Percentiles rank a stretch among this genome's conserved stretches.
These are phyloP conservation scores for Matsumyia berberina DNA, from an alignment of 2,888 invertebrate species.

Conservation along the genomic window DNA sequence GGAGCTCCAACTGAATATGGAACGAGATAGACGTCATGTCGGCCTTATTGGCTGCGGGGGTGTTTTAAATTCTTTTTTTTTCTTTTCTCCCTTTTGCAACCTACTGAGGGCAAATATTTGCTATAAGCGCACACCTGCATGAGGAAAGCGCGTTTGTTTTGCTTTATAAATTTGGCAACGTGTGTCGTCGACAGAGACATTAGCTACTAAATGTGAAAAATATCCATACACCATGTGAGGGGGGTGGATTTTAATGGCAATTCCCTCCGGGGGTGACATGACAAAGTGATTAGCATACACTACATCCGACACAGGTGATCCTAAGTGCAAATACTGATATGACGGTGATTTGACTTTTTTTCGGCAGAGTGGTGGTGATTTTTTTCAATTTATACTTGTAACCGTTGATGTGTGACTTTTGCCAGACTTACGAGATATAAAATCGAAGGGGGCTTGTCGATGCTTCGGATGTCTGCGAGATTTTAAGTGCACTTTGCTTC, in stretches of 20 bases:
- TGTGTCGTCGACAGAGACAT: conserved; percentile 21
- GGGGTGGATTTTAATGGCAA: not conserved
- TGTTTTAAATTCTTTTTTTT: not conserved
- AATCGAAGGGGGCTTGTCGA: not conserved
- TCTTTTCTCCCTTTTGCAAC: conserved; percentile 9
- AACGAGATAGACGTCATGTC: conserved; percentile 12
- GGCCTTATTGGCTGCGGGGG: conserved; percentile 21
- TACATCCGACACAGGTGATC: conserved; percentile 13
- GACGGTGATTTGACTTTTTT: conserved; percentile 2
- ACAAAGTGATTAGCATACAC: conserved; percentile 50
- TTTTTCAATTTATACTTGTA: conserved; percentile 28
- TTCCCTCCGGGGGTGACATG: conserved; percentile 19
- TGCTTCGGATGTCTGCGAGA: not conserved
- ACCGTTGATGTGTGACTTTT: not conserved
- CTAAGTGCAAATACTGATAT: conserved; percentile 53
- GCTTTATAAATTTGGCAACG: conserved; percentile 19
- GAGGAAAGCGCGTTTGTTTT: conserved; percentile 7
- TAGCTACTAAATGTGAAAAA: conserved; percentile 19
- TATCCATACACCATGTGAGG: conserved; percentile 10
- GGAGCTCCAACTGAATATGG: conserved; percentile 14
- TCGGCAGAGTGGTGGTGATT: conserved; percentile 11
- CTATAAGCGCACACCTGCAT: conserved; percentile 24
- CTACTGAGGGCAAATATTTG: conserved; percentile 45
- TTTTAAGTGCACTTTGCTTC: too few relatives aligned
- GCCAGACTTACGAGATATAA: not conserved